Conservation (phyloP, 64 coral and sea anemone species). For the Orbicella faveolata region DNA sequence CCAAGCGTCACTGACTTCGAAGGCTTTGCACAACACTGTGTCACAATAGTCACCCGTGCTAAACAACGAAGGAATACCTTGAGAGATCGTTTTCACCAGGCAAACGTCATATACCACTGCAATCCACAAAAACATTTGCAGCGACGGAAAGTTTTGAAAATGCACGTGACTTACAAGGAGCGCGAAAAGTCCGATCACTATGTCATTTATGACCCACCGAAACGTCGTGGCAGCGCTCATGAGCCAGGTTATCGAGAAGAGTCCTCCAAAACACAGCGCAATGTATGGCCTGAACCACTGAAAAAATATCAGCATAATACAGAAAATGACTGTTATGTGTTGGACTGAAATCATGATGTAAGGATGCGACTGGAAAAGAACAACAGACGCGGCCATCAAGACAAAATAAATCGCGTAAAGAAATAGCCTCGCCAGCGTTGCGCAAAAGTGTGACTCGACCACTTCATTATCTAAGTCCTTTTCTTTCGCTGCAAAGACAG, state of each 20-base stretch:
- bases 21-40: conserved; percentile 5
- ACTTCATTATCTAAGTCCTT: not conserved
- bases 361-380: conserved; percentile 23
- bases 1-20: conserved; percentile 35
- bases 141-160: conserved; percentile 39
- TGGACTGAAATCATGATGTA: conserved; percentile 36
- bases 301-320: not conserved
- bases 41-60: conserved; percentile 3
- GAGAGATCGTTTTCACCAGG: not conserved
- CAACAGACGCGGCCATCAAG: conserved; percentile 12
- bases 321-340: conserved; percentile 16
- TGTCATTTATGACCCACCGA: conserved; percentile 55
- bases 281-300: not conserved
- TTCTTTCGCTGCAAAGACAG: not conserved
- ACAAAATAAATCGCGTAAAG: not conserved
- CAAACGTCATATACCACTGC: conserved; percentile 46
- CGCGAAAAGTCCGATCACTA: conserved; percentile 22
- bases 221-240: conserved; percentile 14
- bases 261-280: not conserved
- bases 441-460: not conserved
- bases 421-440: not conserved
- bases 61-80: conserved; percentile 15
- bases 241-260: conserved; percentile 23
- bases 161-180: conserved; percentile 34
- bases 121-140: conserved; percentile 53